Evolutionary conservation across 2,113 vertebrate genomes (phyloP), one percentile per base, ranked within the genome.

Genomic region (Acrocephalus arundinaceus): DNA sequence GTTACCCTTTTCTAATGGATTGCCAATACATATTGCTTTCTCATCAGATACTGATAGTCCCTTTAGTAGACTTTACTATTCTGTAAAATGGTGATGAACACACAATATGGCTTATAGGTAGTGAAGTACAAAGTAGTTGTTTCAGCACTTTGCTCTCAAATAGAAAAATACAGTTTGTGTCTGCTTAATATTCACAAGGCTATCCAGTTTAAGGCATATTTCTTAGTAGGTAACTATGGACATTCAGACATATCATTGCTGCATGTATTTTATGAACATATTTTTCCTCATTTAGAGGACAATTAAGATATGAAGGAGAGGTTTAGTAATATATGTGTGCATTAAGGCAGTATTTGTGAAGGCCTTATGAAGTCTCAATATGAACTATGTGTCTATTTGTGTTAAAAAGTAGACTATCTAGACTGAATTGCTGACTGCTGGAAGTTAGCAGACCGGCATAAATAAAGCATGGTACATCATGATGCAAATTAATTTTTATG

Each of bases 1-100:
- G 80, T 97, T 96, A 95, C 94, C 95, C 94, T 95, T 96, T 95
- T 93, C 85, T 94, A 90, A 83, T 97, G 93, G 83, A 71, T 97
- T 96, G 93, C 94, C 93, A 96, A 88, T 93, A 77, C 85, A 91
- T 89, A 93, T 22, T 96, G 94, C 92, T 93, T 97, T 97, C 94
- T 97, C 93, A 96, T 97, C 93, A 97, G 88, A 95, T 93, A 90
- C 88, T 81, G 85, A 95, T 91, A 73, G 94, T 96, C 95, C 87
- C 92, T 83, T 91, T 96, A 96, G 91, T 90, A 90, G 91, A 70
- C 43, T 94, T 93, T 37, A 63, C 68, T 93, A 4, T 94, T 94
- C 63, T 91, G 39, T 80, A 75, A 86, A 94, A 93, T 74, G 52
- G 57, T 90, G 82, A 89, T 93, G 93, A 96, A 84, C 68, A 80